Evolutionary conservation across 2,888 invertebrate genomes (phyloP), one percentile per base, ranked within the genome.

Genomic region (Colletes collaris): DNA sequence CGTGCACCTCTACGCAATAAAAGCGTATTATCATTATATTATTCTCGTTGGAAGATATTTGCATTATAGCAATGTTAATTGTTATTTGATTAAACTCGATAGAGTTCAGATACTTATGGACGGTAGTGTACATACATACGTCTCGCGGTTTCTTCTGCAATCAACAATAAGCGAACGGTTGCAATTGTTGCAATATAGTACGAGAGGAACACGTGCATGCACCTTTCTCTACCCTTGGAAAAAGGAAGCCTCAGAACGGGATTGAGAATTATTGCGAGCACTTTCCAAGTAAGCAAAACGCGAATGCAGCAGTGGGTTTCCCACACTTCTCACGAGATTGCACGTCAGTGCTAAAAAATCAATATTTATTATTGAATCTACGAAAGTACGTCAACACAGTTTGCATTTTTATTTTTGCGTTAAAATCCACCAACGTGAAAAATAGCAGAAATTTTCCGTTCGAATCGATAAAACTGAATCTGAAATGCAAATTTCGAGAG

Each of bases 141-240:
- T 56, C 60, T 53, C 63, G 73, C 72, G 77, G 79, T 77, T 87
- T 79, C 82, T 87, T 86, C 76, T 77, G 84, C 86, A 86, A 83
- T 60, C 81, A 77, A 87, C 87, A 86, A 87, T 87, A 84, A 81
- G 69, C 76, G 71, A 82, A 77, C 76, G 64, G 44, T 73, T 65
- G 73, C 69, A 67, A 62, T 72, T 46, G 44, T 46, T 46, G 44
- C 44, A 46, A 46, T 46, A 59, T 59, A 65, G 52, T 46, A 67
- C 46, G 55, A 56, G 73, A 62, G 72, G 35, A 64, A 79, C 81
- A 84, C 79, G 76, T 72, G 81, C 85, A 73, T 53, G 40, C 75
- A 86, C 85, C 81, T 86, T 86, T 86, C 82, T 85, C 79, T 86
- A 86, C 84, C 86, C 84, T 83, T 84, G 84, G 82, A 75, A 81